These are phyloP conservation scores for Aurelia aurita complex sp. Pacific DNA, from an alignment of 30 jellyfish, hydroid and myxozoan species.

Conservation along the genomic window DNA sequence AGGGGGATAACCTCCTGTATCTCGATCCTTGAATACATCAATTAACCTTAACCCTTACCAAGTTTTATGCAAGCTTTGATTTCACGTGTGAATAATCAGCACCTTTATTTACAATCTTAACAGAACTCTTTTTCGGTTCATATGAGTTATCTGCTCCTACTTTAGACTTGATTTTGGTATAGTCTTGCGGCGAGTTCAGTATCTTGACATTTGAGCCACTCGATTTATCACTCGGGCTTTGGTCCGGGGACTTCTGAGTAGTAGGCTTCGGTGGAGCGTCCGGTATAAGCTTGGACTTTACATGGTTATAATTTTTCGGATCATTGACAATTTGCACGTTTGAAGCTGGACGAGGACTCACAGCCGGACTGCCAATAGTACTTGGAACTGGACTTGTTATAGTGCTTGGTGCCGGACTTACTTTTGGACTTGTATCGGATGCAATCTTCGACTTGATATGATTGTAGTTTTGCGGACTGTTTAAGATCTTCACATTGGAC, in stretches of 20 bases:
- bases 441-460: slow-evolving; percentile 37
- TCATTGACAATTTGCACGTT: slow-evolving; percentile 44
- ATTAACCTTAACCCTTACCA: no score
- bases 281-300: slow-evolving; percentile 15
- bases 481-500: slow-evolving; percentile 38
- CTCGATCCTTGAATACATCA: no score
- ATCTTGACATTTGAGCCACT: no score
- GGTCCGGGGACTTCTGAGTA: no score
- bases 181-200: no score
- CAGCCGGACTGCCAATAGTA: background rate
- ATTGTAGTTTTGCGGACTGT: slow-evolving; percentile 46
- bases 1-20: no score
- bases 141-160: no score
- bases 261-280: no score
- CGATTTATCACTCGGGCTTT: no score
- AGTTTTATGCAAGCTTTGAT: slow-evolving; percentile 40
- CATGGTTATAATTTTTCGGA: slow-evolving; percentile 44
- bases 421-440: no score
- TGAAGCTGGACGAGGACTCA: slow-evolving; percentile 1
- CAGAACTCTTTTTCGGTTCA: slow-evolving; percentile 43
- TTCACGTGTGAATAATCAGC: slow-evolving; percentile 65
- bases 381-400: no score
- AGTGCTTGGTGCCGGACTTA: no score
- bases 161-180: background rate
- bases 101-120: slow-evolving; percentile 55